Base-by-base conservation (phyloP, 2,888 invertebrate genomes). In the Noctuana brunneofusca region DNA sequence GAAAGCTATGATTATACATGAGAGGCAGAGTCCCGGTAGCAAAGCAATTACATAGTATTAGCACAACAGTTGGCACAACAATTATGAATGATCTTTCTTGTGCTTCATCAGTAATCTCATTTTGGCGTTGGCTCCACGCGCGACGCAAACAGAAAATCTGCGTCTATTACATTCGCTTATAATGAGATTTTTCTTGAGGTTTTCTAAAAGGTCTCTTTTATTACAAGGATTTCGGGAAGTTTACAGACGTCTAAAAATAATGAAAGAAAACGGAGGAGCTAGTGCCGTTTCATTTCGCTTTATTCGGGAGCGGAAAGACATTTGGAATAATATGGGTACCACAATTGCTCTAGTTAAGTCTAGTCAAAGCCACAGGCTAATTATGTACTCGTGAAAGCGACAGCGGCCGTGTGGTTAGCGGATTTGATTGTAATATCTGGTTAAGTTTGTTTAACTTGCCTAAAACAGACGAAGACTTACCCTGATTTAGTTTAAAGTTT, bases 211-310 rank as follows among this genome's bases (percentile, higher is more conserved):
- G 56, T 41, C 24, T 24, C 49, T 63, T 63, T 63, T 63, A 58
- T 63, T 52, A 53, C 63, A 27, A 43, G 56, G 63, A 63, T 63
- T 35, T 50, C 56, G 63, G 27, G 56, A 22, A 56, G 38, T 56
- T 62, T 62, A 49, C 38, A 49, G 41, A 56, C 56, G 55, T 55
- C 62, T 49, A 50, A 62, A 60, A 55, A 62, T 62, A 62, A 62
- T 62, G 50, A 58, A 52, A 58, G 24, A 62, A 30, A 52, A 41
- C 27, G 20, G 14, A 11, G n/a, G 41, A 49, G 30, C 20, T 14
- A 12, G 27, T 11, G 53, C 20, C 41, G 14, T 50, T 52, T 50
- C 32, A 32, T 57, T 50, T 63, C 38, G 50, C 22, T 56, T 43
- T 22, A 35, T 32, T 52, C 38, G 50, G 32, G 50, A 18, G 22